Base-by-base conservation (phyloP, 2,797 vertebrate species). In the Bovichtus diacanthus region DNA sequence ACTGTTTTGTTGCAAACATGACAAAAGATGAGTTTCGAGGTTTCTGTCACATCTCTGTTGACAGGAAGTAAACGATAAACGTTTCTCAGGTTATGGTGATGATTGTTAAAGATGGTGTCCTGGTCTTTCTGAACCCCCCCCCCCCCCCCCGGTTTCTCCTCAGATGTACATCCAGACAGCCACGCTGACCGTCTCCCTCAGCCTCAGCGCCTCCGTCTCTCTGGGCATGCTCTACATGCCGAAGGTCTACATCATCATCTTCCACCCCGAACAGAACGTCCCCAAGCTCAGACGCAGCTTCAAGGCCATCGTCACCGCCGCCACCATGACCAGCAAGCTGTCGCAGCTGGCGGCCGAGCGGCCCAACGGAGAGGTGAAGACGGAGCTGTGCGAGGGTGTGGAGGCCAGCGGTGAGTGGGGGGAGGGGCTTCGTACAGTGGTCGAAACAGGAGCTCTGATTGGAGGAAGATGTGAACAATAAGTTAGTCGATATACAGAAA, bases 131-230 rank as follows among this genome's bases (percentile, higher is more conserved):
- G 3, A 7, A 9, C 11, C 13, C 2, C 23, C 9, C 31, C 16
- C 31, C 16, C 9, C n/a, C 36, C 25, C 23, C 47, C 38, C 46
- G 27, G 36, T 19, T 39, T 1, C 36, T 72, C 90, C 58, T 60
- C 93, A 99, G 98, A 98, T 99, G 97, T 99, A 99, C 95, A 98
- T 99, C 95, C 98, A 99, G 95, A 99, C 97, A n/a, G 97, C 97
- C 88, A 99, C 97, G 47, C 96, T 99, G 85, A 99, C 97, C 12
- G 94, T 98, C 74, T 99, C 97, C 86, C 96, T 99, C 92, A 99
- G 98, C 95, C 96, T 99, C 94, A 98, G 97, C 93, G 97, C 98
- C 91, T 99, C 97, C 2, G 98, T 99, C 74, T 99, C 97, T 81
- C 95, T 99, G 89, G 98, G 98, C 46, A 97, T 99, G 97, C 97